Percentiles rank a stretch among this genome's conserved stretches.
phyloP scores from a whole-genome alignment of 2,113 vertebrate species.

The Macquaria australasica region DNA sequence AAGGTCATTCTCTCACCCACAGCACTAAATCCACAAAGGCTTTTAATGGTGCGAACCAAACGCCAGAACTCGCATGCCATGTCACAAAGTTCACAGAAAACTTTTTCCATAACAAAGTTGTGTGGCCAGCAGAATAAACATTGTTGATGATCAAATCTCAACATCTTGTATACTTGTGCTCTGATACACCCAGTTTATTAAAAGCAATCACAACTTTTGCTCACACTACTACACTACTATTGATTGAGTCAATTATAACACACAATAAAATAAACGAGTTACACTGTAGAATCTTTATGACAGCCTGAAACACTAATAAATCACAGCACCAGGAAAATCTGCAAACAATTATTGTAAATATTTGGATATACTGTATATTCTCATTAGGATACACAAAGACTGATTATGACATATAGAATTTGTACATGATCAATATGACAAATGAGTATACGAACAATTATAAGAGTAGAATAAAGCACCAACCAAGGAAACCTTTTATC shows the following conservation, averaged over 20 bases:
- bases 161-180: constrained; percentile 2
- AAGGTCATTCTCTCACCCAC: constrained; percentile 70
- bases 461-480: constrained; percentile 30
- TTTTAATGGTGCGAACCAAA: constrained; percentile 67
- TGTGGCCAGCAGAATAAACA: constrained; percentile 42
- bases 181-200: constrained; percentile 57
- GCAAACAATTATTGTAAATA: constrained; percentile 42
- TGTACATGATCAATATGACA: constrained; percentile 32
- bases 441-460: constrained; percentile 26
- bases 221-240: neutral
- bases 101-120: constrained; percentile 45
- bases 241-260: constrained; percentile 22
- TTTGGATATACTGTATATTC: constrained; percentile 31
- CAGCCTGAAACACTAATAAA: constrained; percentile 19
- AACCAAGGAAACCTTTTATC: constrained; percentile 49
- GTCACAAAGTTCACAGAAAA: constrained; percentile 45
- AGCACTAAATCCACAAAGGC: constrained; percentile 65
- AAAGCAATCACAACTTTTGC: constrained; percentile 33
- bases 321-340: constrained; percentile 41
- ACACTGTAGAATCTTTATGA: constrained; percentile 7
- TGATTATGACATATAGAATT: constrained; percentile 31
- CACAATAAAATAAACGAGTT: constrained; percentile 15
- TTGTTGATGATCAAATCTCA: constrained; percentile 18
- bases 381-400: constrained; percentile 36
- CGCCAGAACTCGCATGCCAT: constrained; percentile 39